These are phyloP conservation scores for Daptonema setosum DNA, from an alignment of 2,888 invertebrate genomes.

Conservation along the genomic window DNA sequence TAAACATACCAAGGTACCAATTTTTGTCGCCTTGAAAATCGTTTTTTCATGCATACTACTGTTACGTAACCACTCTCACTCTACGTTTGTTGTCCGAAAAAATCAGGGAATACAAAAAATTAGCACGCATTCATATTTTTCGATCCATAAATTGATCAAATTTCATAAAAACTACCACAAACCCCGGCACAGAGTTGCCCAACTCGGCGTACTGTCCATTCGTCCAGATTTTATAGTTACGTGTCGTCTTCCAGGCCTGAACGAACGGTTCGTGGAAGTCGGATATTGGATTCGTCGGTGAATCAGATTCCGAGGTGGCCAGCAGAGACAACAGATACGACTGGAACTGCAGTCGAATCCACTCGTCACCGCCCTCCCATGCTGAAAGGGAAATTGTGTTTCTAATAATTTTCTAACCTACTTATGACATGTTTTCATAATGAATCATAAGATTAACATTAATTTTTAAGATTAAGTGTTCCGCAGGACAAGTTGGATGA, in stretches of 20 bases:
- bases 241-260: conserved; percentile 59
- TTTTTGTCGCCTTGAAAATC: too few species aligned
- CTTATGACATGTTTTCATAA: too few species aligned
- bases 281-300: conserved; percentile 1
- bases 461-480: too few species aligned
- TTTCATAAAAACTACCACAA: conserved; percentile 5
- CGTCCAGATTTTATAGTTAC: conserved; percentile 67
- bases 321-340: conserved; percentile 30
- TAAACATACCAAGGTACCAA: too few species aligned
- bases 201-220: conserved; percentile 42
- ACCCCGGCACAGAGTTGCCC: conserved; percentile 43
- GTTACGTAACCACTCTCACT: too few species aligned
- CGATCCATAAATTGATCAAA: neutral
- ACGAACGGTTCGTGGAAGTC: conserved; percentile 65
- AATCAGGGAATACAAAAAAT: too few species aligned
- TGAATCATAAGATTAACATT: too few species aligned
- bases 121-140: too few species aligned
- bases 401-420: too few species aligned
- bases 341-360: conserved; percentile 74
- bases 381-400: conserved; percentile 31
- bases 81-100: too few species aligned
- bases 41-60: too few species aligned
- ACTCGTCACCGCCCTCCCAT: conserved; percentile 82
- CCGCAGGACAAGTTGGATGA: too few species aligned
- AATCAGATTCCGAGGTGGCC: conserved; percentile 13